Conservation (phyloP, 2,113 vertebrate species). For the Hipposideros armiger region DNA sequence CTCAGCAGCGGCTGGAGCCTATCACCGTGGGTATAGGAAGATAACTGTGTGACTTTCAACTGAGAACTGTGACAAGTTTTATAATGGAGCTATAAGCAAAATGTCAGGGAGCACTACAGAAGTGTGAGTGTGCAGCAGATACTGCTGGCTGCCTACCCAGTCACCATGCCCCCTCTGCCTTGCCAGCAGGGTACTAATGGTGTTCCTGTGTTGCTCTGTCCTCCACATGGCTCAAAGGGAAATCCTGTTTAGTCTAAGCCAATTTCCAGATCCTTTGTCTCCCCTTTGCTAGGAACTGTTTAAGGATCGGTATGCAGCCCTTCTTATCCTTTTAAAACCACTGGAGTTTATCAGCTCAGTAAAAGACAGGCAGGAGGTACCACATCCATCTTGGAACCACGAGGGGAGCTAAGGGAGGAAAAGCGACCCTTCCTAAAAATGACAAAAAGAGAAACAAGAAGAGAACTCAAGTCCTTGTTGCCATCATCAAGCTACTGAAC, state of each 20-base stretch:
- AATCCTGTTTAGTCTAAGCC: background rate
- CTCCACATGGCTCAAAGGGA: slow-evolving; percentile 4
- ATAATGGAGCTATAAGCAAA: background rate
- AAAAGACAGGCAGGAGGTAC: background rate
- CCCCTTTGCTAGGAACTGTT: background rate
- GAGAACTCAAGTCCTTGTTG: background rate
- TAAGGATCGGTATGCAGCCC: background rate
- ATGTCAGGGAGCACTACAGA: background rate
- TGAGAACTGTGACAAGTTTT: slow-evolving; percentile 6
- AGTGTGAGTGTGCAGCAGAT: background rate
- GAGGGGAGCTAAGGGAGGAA: background rate
- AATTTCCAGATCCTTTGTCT: background rate
- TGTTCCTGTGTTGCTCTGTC: background rate
- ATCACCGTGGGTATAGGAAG: background rate
- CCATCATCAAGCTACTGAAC: background rate
- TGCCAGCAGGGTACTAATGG: background rate
- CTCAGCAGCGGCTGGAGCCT: background rate
- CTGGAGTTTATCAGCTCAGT: background rate
- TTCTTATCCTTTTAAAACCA: slow-evolving; percentile 23
- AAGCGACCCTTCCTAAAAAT: background rate
- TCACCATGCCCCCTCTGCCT: background rate
- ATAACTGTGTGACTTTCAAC: background rate
- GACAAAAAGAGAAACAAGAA: background rate
- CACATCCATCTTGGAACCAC: background rate
- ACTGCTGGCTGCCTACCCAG: background rate